These are phyloP conservation scores for Drosophila paracracens DNA, from an alignment of 2,888 invertebrate genomes.

Conservation along the genomic window DNA sequence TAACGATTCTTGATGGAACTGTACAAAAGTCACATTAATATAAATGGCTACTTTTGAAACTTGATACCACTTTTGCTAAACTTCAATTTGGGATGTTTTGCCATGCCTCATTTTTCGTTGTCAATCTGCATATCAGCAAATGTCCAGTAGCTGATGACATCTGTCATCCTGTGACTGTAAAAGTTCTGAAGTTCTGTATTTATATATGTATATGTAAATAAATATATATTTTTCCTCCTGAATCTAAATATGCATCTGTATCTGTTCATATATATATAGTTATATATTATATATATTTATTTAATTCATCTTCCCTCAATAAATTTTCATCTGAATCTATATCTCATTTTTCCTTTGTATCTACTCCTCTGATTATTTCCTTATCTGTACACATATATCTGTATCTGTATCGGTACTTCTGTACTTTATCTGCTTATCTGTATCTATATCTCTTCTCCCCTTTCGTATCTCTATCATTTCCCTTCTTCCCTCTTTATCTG, in stretches of 20 bases:
- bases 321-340: neutral
- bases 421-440: neutral
- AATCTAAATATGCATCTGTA: too few species aligned
- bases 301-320: neutral
- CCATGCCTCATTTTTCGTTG: neutral
- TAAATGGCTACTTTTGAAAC: neutral
- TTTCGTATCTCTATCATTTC: neutral
- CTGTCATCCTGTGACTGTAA: neutral
- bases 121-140: neutral
- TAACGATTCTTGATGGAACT: neutral
- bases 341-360: too few species aligned
- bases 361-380: too few species aligned
- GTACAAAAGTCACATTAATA: neutral
- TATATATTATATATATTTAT: neutral
- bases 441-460: too few species aligned
- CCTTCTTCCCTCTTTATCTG: neutral
- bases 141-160: neutral
- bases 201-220: neutral
- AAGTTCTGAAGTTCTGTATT: neutral
- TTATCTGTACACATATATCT: neutral
- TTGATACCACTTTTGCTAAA: too few species aligned
- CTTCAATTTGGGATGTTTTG: neutral
- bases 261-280: neutral
- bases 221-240: neutral
- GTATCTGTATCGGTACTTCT: neutral